These are phyloP conservation scores for Phylloscopus collybita DNA, from an alignment of 2,797 vertebrate species.

Conservation along the genomic window DNA sequence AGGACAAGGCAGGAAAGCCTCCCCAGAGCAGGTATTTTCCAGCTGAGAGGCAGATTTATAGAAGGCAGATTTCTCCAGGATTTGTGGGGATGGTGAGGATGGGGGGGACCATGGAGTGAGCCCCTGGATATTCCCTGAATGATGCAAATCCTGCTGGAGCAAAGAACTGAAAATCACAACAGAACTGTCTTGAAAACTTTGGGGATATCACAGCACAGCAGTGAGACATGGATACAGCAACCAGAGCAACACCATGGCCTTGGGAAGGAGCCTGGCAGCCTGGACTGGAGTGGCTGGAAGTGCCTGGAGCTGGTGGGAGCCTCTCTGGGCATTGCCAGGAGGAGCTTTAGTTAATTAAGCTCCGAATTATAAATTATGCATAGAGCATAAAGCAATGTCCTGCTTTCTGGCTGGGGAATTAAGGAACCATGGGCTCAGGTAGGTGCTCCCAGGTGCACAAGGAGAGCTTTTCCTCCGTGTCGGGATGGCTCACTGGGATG, in stretches of 20 bases:
- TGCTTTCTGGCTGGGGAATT: not conserved
- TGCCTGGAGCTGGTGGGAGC: not conserved
- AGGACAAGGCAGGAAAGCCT: not conserved
- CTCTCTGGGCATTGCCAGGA: not conserved
- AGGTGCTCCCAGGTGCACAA: not conserved
- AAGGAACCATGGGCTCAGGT: not conserved
- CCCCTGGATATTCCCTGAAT: rapidly evolving
- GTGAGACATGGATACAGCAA: not conserved
- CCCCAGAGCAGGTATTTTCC: not conserved
- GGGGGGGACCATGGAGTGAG: not conserved
- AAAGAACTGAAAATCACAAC: not conserved
- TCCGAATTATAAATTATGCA: not conserved
- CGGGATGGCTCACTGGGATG: rapidly evolving
- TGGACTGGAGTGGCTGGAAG: not conserved
- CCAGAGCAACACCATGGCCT: not conserved
- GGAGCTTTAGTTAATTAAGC: not conserved
- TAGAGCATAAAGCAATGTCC: not conserved
- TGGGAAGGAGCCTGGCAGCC: not conserved
- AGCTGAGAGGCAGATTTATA: not conserved
- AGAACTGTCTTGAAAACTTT: not conserved
- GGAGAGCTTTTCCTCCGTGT: rapidly evolving
- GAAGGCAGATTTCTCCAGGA: not conserved
- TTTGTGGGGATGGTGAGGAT: not conserved
- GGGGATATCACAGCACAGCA: not conserved
- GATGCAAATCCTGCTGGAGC: not conserved